These are phyloP conservation scores for Nasonia oneida DNA, from an alignment of 2,888 invertebrate species.

Conservation along the genomic window DNA sequence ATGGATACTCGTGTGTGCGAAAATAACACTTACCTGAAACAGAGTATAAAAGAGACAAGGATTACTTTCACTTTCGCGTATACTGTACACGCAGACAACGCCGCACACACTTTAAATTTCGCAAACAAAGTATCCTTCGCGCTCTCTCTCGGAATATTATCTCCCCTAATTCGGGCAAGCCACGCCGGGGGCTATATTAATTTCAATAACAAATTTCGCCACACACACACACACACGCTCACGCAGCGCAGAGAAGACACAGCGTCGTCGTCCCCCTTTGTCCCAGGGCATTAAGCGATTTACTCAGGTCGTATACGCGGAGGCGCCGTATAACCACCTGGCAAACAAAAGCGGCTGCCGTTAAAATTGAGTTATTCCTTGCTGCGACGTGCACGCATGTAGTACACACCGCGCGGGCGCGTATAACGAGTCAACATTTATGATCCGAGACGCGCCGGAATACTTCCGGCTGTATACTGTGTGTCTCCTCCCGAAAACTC, in stretches of 20 bases:
- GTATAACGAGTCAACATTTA: constrained; percentile 69
- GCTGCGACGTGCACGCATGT: constrained; percentile 16
- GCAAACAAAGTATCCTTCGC: neutral
- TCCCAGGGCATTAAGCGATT: constrained; percentile 46
- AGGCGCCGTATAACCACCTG: constrained; percentile 62
- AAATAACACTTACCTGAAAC: constrained; percentile 74
- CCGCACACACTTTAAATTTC: neutral
- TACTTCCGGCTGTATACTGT: constrained; percentile 58
- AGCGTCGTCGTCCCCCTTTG: constrained; percentile 30
- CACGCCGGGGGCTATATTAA: constrained; percentile 18
- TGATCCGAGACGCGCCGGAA: constrained; percentile 65
- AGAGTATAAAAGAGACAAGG: constrained; percentile 67
- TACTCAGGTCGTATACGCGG: constrained; percentile 34
- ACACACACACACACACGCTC: neutral
- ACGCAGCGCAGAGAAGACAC: neutral
- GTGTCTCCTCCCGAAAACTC: constrained; percentile 33
- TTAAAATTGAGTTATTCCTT: constrained; percentile 70
- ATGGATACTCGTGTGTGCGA: neutral
- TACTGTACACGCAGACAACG: neutral
- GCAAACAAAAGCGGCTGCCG: constrained; percentile 69
- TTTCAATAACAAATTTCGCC: constrained; percentile 51
- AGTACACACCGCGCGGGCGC: neutral
- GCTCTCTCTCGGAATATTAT: neutral
- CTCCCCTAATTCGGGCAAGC: neutral
- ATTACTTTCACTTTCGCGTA: constrained; percentile 37